Conservation (phyloP, 1,140 invertebrate genomes). For the Drosophila azteca region DNA sequence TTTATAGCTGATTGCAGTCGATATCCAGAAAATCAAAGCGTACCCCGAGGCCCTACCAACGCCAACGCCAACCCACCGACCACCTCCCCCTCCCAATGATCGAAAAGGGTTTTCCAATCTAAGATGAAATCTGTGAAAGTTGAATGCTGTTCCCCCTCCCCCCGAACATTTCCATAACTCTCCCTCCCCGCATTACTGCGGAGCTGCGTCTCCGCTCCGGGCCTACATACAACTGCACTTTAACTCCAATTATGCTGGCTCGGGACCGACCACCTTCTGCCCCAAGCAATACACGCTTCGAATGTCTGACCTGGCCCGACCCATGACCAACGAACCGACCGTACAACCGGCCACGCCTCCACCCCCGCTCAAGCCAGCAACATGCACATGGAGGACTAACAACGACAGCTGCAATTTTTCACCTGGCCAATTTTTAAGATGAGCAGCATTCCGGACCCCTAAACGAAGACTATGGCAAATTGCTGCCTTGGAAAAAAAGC, state of each 20-base stretch:
- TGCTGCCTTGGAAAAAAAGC: constrained; percentile 35
- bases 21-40: constrained; percentile 66
- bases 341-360: not conserved
- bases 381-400: constrained; percentile 47
- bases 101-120: constrained; percentile 19
- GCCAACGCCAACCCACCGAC: not conserved
- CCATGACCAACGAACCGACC: not conserved
- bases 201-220: constrained; percentile 20
- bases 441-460: constrained; percentile 52
- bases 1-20: constrained; percentile 75
- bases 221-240: constrained; percentile 69
- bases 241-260: constrained; percentile 36
- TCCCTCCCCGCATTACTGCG: not conserved
- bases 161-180: constrained; percentile 31
- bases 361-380: not conserved
- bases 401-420: constrained; percentile 83
- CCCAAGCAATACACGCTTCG: constrained; percentile 35
- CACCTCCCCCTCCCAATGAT: not conserved
- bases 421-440: constrained; percentile 82
- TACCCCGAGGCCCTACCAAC: constrained; percentile 35
- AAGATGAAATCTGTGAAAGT: constrained; percentile 32
- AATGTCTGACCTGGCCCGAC: constrained; percentile 38
- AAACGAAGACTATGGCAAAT: constrained; percentile 47
- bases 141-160: not conserved
- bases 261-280: constrained; percentile 6